Percentiles rank a stretch among this genome's conserved stretches.
Conservation (phyloP, 2,797 vertebrate species). For the Dallia pectoralis region DNA sequence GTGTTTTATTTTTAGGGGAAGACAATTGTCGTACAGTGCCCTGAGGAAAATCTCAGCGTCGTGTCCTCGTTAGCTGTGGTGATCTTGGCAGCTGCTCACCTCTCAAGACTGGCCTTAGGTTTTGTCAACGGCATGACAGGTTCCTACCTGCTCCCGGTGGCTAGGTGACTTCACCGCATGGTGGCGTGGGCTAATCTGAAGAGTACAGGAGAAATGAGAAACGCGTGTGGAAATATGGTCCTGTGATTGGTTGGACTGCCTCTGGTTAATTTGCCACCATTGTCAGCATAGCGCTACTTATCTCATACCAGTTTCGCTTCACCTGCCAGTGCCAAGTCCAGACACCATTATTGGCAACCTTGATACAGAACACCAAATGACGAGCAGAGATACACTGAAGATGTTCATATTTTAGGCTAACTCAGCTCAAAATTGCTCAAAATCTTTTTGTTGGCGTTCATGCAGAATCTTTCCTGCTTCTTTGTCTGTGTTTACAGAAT, state of each 20-base stretch:
- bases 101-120: conserved; percentile 54
- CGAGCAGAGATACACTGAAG: too few species aligned
- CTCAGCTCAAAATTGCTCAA: too few species aligned
- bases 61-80: conserved; percentile 65
- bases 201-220: neutral
- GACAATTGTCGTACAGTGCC: conserved; percentile 48
- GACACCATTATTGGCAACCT: neutral
- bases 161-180: conserved; percentile 55
- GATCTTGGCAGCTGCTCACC: conserved; percentile 67
- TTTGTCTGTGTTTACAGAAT: too few species aligned
- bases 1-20: neutral
- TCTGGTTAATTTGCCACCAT: neutral
- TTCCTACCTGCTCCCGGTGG: conserved; percentile 53
- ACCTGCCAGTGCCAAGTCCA: neutral
- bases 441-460: too few species aligned
- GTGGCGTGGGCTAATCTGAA: conserved; percentile 17
- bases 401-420: too few species aligned
- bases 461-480: too few species aligned
- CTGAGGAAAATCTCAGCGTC: conserved; percentile 65
- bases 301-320: neutral
- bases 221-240: neutral
- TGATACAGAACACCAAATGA: too few species aligned
- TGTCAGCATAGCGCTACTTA: neutral
- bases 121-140: conserved; percentile 64
- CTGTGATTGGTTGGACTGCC: neutral